These are phyloP conservation scores for Alloplasta piceator DNA, from an alignment of 2,888 invertebrate genomes.

Conservation along the genomic window DNA sequence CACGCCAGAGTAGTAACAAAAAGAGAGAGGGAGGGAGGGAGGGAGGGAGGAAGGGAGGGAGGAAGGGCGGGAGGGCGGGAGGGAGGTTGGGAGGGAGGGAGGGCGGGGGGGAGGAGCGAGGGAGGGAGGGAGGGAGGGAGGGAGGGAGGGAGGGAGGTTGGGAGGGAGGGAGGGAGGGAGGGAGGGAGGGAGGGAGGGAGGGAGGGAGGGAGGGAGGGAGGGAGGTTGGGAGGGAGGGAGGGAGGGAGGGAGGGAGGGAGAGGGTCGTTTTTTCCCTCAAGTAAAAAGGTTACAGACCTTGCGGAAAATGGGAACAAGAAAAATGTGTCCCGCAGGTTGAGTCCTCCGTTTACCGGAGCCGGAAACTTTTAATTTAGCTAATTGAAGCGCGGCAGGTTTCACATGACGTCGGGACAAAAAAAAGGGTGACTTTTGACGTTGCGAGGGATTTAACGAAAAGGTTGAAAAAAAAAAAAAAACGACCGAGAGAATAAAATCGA, in stretches of 20 bases:
- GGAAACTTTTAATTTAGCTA: slow-evolving; percentile 55
- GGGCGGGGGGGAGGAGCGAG: too few relatives aligned
- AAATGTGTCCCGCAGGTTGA: slow-evolving; percentile 8
- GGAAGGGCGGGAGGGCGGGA: too few relatives aligned
- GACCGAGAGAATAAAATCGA: too few relatives aligned
- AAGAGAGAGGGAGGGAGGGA: slow-evolving; percentile 22
- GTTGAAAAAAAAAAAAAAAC: slow-evolving; percentile 3
- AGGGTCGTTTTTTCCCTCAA: background rate
- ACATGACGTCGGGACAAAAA: slow-evolving; percentile 24
- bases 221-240: too few relatives aligned
- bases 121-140: too few relatives aligned
- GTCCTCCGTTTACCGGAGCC: background rate
- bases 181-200: too few relatives aligned
- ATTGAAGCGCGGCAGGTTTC: slow-evolving; percentile 45
- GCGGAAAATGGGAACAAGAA: slow-evolving; percentile 28
- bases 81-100: too few relatives aligned
- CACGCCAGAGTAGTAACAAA: slow-evolving; percentile 15
- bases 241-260: too few relatives aligned
- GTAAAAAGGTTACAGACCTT: slow-evolving; percentile 28
- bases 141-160: too few relatives aligned
- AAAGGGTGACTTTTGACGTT: slow-evolving; percentile 22
- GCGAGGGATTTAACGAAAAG: slow-evolving; percentile 21
- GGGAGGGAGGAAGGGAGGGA: too few relatives aligned
- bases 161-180: too few relatives aligned
- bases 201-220: too few relatives aligned